phyloP scores from a whole-genome alignment of 2,797 vertebrate species.

The Pampus argenteus region DNA sequence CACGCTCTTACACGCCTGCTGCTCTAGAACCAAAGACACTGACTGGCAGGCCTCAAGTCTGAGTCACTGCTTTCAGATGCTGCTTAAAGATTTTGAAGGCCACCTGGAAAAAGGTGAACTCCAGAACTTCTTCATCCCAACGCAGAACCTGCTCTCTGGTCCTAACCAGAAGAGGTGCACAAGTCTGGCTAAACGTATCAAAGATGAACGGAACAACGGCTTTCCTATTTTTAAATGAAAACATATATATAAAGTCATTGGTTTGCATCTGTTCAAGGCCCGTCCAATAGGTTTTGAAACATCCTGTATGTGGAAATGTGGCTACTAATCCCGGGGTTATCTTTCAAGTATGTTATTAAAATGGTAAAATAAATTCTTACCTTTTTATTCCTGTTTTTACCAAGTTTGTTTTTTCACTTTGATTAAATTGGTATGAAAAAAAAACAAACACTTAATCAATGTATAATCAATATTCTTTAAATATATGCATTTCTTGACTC shows the following conservation, averaged over 20 bases:
- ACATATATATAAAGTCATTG: not conserved
- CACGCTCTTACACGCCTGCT: constrained; percentile 76
- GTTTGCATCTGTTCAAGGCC: too few species aligned
- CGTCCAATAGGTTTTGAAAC: not conserved
- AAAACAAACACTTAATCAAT: too few species aligned
- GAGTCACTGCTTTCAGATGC: constrained; percentile 64
- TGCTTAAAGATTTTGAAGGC: constrained; percentile 67
- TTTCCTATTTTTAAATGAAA: constrained; percentile 72
- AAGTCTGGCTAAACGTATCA: constrained; percentile 41
- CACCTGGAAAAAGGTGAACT: constrained; percentile 40
- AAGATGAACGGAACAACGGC: constrained; percentile 22
- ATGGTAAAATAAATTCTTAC: not conserved
- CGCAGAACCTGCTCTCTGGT: constrained; percentile 75
- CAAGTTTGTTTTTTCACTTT: too few species aligned
- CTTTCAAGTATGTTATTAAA: not conserved
- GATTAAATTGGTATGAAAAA: too few species aligned
- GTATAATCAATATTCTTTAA: too few species aligned
- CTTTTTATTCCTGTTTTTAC: not conserved
- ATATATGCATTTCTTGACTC: too few species aligned
- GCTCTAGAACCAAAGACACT: constrained; percentile 56
- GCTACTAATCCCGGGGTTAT: not conserved
- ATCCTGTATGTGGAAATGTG: not conserved
- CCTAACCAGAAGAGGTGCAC: not conserved
- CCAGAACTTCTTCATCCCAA: constrained; percentile 81
- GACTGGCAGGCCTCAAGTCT: constrained; percentile 62